Evolutionary conservation across 2,888 invertebrate species (phyloP).

Genomic region (Parochlus steinenii): DNA sequence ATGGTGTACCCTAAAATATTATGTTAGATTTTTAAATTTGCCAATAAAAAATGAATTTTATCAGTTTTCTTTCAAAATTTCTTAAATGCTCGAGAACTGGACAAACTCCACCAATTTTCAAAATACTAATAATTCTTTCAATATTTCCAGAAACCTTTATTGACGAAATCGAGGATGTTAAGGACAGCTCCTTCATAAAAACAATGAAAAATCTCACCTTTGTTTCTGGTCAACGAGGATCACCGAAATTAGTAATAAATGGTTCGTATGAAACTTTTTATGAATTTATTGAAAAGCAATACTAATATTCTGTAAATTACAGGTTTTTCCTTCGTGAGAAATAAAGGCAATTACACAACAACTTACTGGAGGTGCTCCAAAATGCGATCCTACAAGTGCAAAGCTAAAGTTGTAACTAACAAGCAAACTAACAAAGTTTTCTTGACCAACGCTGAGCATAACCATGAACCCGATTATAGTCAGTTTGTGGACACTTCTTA

Average conservation of each 20-base stretch:
- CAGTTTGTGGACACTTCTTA: not conserved
- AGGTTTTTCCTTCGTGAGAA: constrained; percentile 14
- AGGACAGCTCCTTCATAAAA: too few relatives aligned
- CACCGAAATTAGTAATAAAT: constrained; percentile 11
- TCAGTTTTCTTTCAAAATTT: too few relatives aligned
- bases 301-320: not conserved
- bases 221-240: constrained; percentile 12
- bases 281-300: not conserved
- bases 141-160: too few relatives aligned
- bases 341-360: constrained; percentile 13
- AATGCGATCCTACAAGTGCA: constrained; percentile 12
- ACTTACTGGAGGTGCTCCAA: constrained; percentile 15
- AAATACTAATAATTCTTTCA: too few relatives aligned
- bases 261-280: not conserved
- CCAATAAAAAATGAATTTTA: too few relatives aligned
- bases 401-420: constrained; percentile 14
- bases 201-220: constrained; percentile 10
- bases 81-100: too few relatives aligned
- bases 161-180: too few relatives aligned
- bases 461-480: constrained; percentile 14
- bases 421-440: constrained; percentile 9
- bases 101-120: too few relatives aligned
- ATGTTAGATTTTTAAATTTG: too few relatives aligned
- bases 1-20: too few relatives aligned
- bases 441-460: constrained; percentile 12